A percentile compares a stretch with the other conserved stretches of the same genome.
phyloP scores from a whole-genome alignment of 2,113 vertebrate species.

The Mormyrus iriodes region DNA sequence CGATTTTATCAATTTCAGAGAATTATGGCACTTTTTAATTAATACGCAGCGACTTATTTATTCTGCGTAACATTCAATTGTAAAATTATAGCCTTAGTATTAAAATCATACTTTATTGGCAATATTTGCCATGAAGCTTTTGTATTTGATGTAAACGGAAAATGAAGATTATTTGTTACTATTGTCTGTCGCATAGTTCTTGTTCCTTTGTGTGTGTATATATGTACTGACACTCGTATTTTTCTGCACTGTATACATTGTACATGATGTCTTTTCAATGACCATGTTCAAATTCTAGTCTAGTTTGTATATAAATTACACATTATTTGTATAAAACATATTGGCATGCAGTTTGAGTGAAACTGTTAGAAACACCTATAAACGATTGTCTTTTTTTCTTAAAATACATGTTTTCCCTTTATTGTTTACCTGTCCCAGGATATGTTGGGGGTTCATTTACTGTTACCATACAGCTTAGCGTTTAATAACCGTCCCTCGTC shows the following conservation, averaged over 20 bases:
- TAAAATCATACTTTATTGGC: constrained; percentile 78
- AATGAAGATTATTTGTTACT: constrained; percentile 60
- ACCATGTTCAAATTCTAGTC: constrained; percentile 45
- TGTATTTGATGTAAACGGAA: constrained; percentile 58
- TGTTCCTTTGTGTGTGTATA: constrained; percentile 48
- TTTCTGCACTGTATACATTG: constrained; percentile 88
- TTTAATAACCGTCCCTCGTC: neutral
- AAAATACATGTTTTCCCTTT: neutral
- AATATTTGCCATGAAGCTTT: constrained; percentile 92
- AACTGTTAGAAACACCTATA: constrained; percentile 41
- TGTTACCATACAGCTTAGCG: neutral
- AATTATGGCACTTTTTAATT: constrained; percentile 90
- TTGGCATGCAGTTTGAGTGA: constrained; percentile 49
- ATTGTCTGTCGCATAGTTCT: constrained; percentile 56
- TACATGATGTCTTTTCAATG: constrained; percentile 64
- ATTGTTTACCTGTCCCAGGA: neutral
- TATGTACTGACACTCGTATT: constrained; percentile 62
- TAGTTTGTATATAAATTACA: constrained; percentile 65
- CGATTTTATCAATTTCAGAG: constrained; percentile 51
- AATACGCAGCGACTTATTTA: constrained; percentile 88
- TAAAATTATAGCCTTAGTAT: constrained; percentile 71
- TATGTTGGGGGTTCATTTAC: neutral
- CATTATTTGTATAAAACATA: constrained; percentile 73
- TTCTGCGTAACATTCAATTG: constrained; percentile 71
- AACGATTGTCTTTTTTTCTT: constrained; percentile 24